These are phyloP conservation scores for Acanthosepion esculentum DNA, from an alignment of 2,888 invertebrate species.

Conservation along the genomic window DNA sequence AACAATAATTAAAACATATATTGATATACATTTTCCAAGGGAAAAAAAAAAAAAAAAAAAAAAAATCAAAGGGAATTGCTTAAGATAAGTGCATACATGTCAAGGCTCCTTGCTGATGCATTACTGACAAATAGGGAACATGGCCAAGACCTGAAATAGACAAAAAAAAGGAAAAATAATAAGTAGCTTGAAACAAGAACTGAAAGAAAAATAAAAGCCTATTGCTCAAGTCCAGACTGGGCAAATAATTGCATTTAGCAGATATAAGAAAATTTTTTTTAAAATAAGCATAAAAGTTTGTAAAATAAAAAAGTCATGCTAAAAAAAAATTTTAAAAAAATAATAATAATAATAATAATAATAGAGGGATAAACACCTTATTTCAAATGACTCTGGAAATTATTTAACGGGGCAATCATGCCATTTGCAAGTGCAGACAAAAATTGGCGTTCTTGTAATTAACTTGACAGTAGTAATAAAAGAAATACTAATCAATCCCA, in stretches of 20 bases:
- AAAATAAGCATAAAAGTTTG: too few species aligned
- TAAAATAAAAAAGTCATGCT: too few species aligned
- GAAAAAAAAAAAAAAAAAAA: conserved; percentile 49
- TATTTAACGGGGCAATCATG: too few species aligned
- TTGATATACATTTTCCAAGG: conserved; percentile 48
- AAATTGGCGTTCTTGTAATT: too few species aligned
- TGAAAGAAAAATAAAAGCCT: not conserved
- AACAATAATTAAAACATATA: conserved; percentile 50
- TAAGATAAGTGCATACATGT: conserved; percentile 64
- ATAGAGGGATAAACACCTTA: too few species aligned
- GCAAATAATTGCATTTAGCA: not conserved
- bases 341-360: too few species aligned
- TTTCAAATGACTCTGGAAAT: too few species aligned
- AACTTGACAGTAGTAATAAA: too few species aligned
- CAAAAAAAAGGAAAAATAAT: conserved; percentile 24
- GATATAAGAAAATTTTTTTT: too few species aligned
- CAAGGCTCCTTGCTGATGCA: conserved; percentile 58
- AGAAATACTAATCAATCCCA: too few species aligned
- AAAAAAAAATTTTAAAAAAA: too few species aligned
- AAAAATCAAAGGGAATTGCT: conserved; percentile 49
- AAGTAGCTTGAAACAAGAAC: not conserved
- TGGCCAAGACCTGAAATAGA: conserved; percentile 63
- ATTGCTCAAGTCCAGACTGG: conserved; percentile 49
- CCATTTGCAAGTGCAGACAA: too few species aligned
- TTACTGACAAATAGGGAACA: conserved; percentile 58